Evolutionary conservation across 2,888 invertebrate species (phyloP), one percentile per base, ranked within the genome.

Genomic region (Heteromurus nitidus): DNA sequence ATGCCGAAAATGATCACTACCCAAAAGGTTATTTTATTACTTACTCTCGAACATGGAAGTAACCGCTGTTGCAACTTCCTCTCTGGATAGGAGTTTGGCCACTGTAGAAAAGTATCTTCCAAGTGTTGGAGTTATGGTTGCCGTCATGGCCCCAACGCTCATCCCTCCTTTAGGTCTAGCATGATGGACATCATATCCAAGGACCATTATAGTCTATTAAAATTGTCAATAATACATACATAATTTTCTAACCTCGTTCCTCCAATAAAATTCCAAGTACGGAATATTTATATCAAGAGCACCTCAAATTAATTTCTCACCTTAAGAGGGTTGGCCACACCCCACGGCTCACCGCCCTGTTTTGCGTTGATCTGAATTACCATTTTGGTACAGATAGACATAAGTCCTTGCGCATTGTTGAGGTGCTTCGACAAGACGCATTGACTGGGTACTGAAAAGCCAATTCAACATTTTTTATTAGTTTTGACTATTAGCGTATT

Each of bases 331-430:
- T 70, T 69, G 0, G 1, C 2, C 0, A 77, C 58, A 2, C 50
- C 42, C 81, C 83, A 83, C 0, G 83, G 83, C 20, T 74, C 69
- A 0, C 84, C 85, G 7, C 86, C 87, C n/a, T 85, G 74, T 90
- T 98, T 99, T 88, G 96, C 96, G 88, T 95, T 96, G 86, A 99
- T 92, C 88, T 99, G 98, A 20, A 98, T 95, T 0, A 95, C 95
- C 0, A 98, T 93, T 90, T 98, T 98, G 0, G 96, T 96, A 0
- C 79, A 77, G 22, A 84, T 79, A 7, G 74, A 74, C 81, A 77
- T 79, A 1, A 77, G 24, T 18, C 68, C 76, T 22, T 64, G 64
- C 11, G 11, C 16, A 22, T 64, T 83, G 11, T 36, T 55, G 1
- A 75, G 3, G n/a, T 60, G 26, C n/a, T 60, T 60, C 11, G 60